Conservation (phyloP, 2,113 vertebrate species). For the Aegotheles bennettii region DNA sequence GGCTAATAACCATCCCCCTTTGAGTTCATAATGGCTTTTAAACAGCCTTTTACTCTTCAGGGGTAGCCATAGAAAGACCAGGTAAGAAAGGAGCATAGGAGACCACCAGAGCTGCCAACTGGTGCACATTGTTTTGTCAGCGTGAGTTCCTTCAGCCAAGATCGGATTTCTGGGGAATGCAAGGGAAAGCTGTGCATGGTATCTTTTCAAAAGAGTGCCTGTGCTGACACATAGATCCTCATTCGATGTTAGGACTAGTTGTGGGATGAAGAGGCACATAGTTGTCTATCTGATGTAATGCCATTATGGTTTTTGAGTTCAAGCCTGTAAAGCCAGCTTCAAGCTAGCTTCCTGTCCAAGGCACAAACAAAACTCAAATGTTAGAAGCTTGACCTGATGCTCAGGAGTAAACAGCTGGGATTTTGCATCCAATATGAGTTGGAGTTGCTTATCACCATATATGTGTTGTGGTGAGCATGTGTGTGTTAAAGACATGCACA, state of each 20-base stretch:
- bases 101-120: neutral
- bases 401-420: neutral
- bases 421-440: neutral
- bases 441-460: neutral
- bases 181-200: neutral
- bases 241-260: fast-evolving
- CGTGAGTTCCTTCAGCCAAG: neutral
- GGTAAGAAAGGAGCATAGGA: neutral
- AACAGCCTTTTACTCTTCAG: constrained; percentile 57
- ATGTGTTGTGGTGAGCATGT: neutral
- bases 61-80: constrained; percentile 31
- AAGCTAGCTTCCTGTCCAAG: neutral
- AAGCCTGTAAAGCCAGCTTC: neutral
- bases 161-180: neutral
- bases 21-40: constrained; percentile 64
- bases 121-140: neutral
- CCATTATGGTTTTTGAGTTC: neutral
- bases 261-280: neutral
- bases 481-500: neutral
- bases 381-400: neutral
- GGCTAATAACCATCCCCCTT: constrained; percentile 58
- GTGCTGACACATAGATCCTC: neutral
- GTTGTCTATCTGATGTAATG: neutral
- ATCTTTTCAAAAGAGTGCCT: neutral
- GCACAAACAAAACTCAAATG: neutral